Evolutionary conservation across 2,797 vertebrate species (phyloP).

Genomic region (Perodicticus potto): DNA sequence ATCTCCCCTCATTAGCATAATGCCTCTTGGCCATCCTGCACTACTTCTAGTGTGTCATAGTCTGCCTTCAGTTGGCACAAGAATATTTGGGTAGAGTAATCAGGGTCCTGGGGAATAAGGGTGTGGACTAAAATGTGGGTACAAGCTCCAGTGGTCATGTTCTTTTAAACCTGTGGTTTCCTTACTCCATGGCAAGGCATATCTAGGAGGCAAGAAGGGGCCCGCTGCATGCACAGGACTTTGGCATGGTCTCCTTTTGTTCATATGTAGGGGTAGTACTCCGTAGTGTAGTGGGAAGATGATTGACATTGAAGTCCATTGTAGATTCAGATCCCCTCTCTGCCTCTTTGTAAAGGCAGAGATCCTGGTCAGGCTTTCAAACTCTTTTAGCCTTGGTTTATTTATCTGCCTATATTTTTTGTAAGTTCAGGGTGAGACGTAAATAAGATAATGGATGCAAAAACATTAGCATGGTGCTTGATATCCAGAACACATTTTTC

Average conservation of each 20-base stretch:
- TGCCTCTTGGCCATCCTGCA: neutral
- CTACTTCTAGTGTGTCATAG: accelerated
- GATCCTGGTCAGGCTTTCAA: neutral
- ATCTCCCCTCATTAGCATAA: neutral
- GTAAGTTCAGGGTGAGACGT: neutral
- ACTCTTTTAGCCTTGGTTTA: neutral
- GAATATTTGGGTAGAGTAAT: neutral
- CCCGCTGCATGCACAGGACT: neutral
- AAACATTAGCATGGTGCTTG: neutral
- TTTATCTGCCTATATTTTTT: neutral
- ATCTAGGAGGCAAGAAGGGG: neutral
- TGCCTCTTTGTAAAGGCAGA: neutral
- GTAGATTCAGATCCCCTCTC: neutral
- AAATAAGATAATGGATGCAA: neutral
- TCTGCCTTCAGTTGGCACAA: neutral
- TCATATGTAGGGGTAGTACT: too few relatives aligned
- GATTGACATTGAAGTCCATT: neutral
- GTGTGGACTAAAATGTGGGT: neutral
- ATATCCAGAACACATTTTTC: neutral
- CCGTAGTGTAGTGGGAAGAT: neutral
- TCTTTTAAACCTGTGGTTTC: neutral
- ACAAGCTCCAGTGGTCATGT: neutral
- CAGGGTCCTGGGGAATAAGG: accelerated
- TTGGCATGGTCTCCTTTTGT: neutral
- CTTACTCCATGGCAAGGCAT: neutral